phyloP scores from a whole-genome alignment of 2,113 vertebrate species.

The Cervus canadensis region DNA sequence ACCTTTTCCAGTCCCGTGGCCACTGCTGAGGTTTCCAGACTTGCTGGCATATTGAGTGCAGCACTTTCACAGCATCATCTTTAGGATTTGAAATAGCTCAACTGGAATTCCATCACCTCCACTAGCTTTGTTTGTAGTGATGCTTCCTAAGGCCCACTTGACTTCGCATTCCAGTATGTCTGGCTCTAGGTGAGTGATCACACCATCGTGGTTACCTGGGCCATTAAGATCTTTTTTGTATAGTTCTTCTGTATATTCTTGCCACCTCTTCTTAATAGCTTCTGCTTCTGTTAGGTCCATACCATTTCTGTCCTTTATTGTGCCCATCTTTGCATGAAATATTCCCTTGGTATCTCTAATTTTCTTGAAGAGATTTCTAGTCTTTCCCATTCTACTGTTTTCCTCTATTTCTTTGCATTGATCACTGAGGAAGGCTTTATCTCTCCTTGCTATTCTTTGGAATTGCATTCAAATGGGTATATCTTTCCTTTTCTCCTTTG shows the following conservation, averaged over 20 bases:
- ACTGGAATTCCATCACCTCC: too few relatives aligned
- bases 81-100: too few relatives aligned
- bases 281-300: not conserved
- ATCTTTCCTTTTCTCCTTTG: not conserved
- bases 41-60: not conserved
- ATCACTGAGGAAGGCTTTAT: not conserved
- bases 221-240: not conserved
- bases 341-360: not conserved
- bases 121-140: too few relatives aligned
- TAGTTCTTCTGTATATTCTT: not conserved
- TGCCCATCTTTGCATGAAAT: not conserved
- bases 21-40: not conserved
- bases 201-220: not conserved
- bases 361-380: not conserved
- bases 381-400: not conserved
- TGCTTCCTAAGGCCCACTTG: not conserved
- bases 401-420: not conserved
- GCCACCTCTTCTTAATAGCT: not conserved
- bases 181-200: not conserved
- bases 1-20: not conserved
- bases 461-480: not conserved
- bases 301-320: not conserved
- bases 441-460: not conserved
- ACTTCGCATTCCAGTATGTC: not conserved
- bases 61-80: too few relatives aligned